A percentile compares a stretch with the other conserved stretches of the same genome.
Evolutionary conservation across 2,888 invertebrate species (phyloP).

Genomic region (Polydrusus cervinus): DNA sequence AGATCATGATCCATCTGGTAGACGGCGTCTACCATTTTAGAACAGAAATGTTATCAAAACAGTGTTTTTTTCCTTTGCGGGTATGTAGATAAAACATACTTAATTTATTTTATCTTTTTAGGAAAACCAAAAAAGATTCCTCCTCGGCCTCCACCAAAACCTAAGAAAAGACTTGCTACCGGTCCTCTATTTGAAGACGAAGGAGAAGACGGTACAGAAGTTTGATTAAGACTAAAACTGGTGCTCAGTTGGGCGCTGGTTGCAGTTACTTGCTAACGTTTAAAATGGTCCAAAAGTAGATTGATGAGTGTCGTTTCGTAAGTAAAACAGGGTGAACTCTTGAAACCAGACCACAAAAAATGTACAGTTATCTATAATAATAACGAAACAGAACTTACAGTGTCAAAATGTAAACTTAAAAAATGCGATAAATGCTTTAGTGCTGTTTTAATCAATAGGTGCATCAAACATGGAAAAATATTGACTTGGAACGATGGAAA

Average conservation of each 20-base stretch:
- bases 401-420: not conserved
- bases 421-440: not conserved
- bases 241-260: slow-evolving; percentile 66
- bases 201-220: slow-evolving; percentile 92
- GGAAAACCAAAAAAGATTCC: slow-evolving; percentile 78
- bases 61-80: too few relatives aligned
- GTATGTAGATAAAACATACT: too few relatives aligned
- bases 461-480: not conserved
- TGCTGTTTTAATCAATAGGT: not conserved
- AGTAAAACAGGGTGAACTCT: slow-evolving; percentile 28
- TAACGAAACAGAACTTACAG: not conserved
- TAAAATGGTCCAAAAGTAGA: slow-evolving; percentile 10
- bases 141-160: slow-evolving; percentile 88
- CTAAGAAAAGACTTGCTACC: slow-evolving; percentile 82
- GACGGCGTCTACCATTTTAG: too few relatives aligned
- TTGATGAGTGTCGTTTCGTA: slow-evolving; percentile 58
- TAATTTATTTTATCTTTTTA: slow-evolving; percentile 19
- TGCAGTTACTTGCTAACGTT: slow-evolving; percentile 42
- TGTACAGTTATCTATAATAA: not conserved
- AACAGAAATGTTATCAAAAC: not conserved
- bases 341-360: not conserved
- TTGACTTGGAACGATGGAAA: not conserved
- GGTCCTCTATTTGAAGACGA: slow-evolving; percentile 91
- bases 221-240: slow-evolving; percentile 76
- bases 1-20: too few relatives aligned